Conservation (phyloP, 2,113 vertebrate species). For the Tachysurus fulvidraco region DNA sequence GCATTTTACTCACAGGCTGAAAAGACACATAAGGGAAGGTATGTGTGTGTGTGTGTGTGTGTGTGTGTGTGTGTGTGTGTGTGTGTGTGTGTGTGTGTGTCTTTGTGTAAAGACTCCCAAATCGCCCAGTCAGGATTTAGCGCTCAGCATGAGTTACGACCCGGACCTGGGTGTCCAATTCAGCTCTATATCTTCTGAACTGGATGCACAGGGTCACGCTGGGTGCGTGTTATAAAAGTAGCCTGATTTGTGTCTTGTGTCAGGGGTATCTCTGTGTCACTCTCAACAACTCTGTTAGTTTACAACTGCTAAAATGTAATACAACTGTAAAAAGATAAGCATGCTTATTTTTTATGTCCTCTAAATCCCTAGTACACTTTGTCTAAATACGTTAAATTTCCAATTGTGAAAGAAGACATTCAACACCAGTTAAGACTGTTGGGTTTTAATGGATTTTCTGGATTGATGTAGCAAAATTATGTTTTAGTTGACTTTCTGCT, state of each 20-base stretch:
- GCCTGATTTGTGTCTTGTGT: background rate
- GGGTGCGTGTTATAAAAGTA: background rate
- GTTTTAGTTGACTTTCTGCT: background rate
- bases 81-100: no score
- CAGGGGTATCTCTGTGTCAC: background rate
- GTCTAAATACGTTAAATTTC: background rate
- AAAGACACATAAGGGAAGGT: background rate
- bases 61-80: no score
- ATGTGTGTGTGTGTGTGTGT: background rate
- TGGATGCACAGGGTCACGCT: background rate
- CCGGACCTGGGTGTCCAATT: slow-evolving; percentile 4
- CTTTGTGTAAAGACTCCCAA: background rate
- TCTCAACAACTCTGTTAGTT: background rate
- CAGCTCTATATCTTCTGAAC: background rate
- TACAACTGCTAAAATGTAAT: background rate
- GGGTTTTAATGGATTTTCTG: background rate
- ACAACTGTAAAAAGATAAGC: background rate
- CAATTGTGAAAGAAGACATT: background rate
- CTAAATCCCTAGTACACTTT: background rate
- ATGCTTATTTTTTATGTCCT: background rate
- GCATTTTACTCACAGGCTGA: background rate
- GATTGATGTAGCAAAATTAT: background rate
- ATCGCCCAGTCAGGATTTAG: background rate
- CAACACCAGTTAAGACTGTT: background rate
- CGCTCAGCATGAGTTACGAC: background rate